Percentiles rank a stretch among this genome's conserved stretches.
phyloP scores from a whole-genome alignment of 2,888 invertebrate genomes.

The Anticlea derivata region DNA sequence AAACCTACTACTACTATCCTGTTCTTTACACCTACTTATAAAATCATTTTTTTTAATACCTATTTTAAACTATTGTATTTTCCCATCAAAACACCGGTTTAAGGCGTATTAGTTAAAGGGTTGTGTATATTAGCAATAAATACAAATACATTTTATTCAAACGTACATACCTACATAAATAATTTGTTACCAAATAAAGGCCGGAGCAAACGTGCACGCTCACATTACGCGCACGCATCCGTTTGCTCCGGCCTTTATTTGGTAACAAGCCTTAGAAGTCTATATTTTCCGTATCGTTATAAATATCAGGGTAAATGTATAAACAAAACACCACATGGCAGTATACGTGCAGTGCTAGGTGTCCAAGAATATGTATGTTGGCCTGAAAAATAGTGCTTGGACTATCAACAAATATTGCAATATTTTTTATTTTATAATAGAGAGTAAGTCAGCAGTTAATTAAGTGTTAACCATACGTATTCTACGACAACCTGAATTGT shows the following conservation, averaged over 20 bases:
- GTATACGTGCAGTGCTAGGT: conserved; percentile 1
- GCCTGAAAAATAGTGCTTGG: not conserved
- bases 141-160: conserved; percentile 56
- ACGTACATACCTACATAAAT: too few relatives aligned
- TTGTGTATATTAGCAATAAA: conserved; percentile 80
- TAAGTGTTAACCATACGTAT: conserved; percentile 1
- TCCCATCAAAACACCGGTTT: conserved; percentile 11
- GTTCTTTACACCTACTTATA: too few relatives aligned
- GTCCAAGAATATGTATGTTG: conserved; percentile 3
- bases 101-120: conserved; percentile 73
- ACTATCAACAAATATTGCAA: too few relatives aligned
- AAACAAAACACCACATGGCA: not conserved
- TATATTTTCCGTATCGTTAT: conserved; percentile 21
- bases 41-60: not conserved
- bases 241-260: too few relatives aligned
- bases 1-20: too few relatives aligned
- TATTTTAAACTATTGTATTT: not conserved
- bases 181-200: conserved; percentile 17
- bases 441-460: too few relatives aligned
- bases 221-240: too few relatives aligned
- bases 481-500: not conserved
- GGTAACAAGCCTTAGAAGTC: too few relatives aligned
- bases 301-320: conserved; percentile 33
- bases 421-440: too few relatives aligned
- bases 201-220: too few relatives aligned